These are phyloP conservation scores for Patella pellucida DNA, from an alignment of 2,888 invertebrate species.

Conservation along the genomic window DNA sequence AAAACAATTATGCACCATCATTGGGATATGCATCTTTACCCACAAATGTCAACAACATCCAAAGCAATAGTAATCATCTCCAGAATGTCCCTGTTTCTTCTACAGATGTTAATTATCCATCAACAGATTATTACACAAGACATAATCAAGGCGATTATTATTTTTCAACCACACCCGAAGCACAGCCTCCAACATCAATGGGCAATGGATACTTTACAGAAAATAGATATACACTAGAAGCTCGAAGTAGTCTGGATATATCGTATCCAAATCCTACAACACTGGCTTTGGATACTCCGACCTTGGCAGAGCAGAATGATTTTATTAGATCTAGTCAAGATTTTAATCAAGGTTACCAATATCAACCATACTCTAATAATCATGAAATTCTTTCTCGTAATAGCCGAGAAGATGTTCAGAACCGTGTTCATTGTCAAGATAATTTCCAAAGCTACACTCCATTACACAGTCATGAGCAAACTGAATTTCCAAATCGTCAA, in stretches of 20 bases:
- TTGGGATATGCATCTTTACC: background rate
- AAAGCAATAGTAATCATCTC: background rate
- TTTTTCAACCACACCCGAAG: background rate
- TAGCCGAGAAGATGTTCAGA: background rate
- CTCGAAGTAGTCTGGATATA: background rate
- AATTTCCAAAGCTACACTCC: background rate
- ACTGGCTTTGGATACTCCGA: background rate
- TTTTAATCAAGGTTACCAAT: background rate
- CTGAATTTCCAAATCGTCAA: background rate
- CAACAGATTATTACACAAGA: background rate
- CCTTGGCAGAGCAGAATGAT: background rate
- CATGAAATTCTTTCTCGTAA: background rate
- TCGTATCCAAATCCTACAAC: background rate
- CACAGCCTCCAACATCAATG: background rate
- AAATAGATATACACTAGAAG: background rate
- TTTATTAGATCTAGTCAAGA: background rate
- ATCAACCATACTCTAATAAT: background rate
- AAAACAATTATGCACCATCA: background rate
- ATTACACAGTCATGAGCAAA: background rate
- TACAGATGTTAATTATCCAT: background rate
- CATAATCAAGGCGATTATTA: background rate
- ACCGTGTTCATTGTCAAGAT: background rate
- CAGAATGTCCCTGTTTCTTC: background rate
- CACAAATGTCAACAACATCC: background rate
- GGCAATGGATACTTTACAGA: constrained; percentile 3